phyloP scores from a whole-genome alignment of 2,888 invertebrate species.

The Cheilosia vernalis region DNA sequence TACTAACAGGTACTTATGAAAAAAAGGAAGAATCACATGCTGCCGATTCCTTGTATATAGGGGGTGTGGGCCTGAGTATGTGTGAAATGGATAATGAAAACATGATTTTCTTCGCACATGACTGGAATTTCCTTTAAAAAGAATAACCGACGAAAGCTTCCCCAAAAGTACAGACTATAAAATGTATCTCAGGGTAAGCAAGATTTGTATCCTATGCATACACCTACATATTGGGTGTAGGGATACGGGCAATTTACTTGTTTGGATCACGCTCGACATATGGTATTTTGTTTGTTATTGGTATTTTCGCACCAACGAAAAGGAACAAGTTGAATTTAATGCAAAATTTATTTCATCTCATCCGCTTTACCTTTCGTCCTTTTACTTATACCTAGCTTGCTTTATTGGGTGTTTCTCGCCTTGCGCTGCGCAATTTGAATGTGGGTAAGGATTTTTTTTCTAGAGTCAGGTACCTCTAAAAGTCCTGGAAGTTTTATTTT shows the following conservation, averaged over 20 bases:
- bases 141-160: background rate
- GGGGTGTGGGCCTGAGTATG: conserved; percentile 19
- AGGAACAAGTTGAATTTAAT: conserved; percentile 61
- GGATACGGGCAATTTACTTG: conserved; percentile 65
- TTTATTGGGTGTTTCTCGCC: background rate
- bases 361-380: conserved; percentile 8
- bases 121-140: conserved; percentile 45
- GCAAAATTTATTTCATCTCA: conserved; percentile 45
- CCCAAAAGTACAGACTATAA: conserved; percentile 18
- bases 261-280: conserved; percentile 40
- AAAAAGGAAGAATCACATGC: conserved; percentile 20
- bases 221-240: background rate
- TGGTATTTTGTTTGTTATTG: conserved; percentile 47
- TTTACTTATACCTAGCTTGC: background rate
- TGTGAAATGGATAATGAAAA: conserved; percentile 65
- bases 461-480: background rate
- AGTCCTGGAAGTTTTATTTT: background rate
- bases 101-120: conserved; percentile 63
- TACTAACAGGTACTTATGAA: conserved; percentile 1
- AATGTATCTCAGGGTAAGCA: conserved; percentile 34
- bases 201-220: conserved; percentile 21
- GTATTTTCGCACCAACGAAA: conserved; percentile 45
- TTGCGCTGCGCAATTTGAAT: conserved; percentile 21
- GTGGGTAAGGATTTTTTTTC: conserved; percentile 33
- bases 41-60: background rate